Base-by-base conservation (phyloP, 2,797 vertebrate genomes). In the Ara ararauna region DNA sequence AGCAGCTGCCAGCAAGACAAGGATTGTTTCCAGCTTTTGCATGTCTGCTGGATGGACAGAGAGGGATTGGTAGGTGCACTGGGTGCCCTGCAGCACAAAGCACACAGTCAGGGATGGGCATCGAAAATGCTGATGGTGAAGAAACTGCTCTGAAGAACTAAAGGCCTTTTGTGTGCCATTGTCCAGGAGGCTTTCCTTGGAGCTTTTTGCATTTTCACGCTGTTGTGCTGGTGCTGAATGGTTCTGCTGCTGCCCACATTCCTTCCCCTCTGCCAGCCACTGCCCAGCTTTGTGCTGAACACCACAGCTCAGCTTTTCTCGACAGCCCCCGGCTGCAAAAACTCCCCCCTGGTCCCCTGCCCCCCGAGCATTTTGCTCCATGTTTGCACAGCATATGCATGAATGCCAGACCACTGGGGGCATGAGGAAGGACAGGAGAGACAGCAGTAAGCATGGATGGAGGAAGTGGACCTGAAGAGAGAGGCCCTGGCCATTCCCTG, bases 171-270 rank as follows among this genome's bases (percentile, higher is more conserved):
- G 95, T 96, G 67, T 67, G 76, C 82, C 73, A 89, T 89, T 96
- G 88, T 95, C 60, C 76, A 6, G 42, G 13, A 75, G 90, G 96
- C 94, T 97, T 96, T 92, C 85, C 96, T 96, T 96, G 94, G 93
- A 94, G 66, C 93, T 97, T 95, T 94, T 91, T 70, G 80, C 76
- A 83, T 96, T 96, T 96, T 91, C 93, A 95, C 3, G 36, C 95
- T 87, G 93, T 47, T 85, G 60, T 79, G 87, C 60, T 8, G 65
- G 90, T 44, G 65, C 87, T 94, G 96, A 96, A 95, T 95, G 85
- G 90, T 93, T 94, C 94, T 94, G 96, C 96, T 96, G 97, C 96
- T 94, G 95, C 91, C 94, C 81, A 95, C 97, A 96, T 97, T 97
- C 97, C 94, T 97, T 93, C 91, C 93, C 76, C 82, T 77, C n/a